These are phyloP conservation scores for Achroia grisella DNA, from an alignment of 1,140 invertebrate genomes.

Conservation along the genomic window DNA sequence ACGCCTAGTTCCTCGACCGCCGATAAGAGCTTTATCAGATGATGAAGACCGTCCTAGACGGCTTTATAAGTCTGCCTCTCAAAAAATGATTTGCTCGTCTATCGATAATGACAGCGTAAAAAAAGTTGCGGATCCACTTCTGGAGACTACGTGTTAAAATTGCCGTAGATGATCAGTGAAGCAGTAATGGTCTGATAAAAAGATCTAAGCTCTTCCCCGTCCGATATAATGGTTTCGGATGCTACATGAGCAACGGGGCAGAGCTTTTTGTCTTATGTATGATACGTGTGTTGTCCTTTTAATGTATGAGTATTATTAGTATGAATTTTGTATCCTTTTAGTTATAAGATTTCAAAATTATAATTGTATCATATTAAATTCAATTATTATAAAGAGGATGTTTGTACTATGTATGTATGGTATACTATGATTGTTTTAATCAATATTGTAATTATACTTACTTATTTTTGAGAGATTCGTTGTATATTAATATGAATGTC, in stretches of 20 bases:
- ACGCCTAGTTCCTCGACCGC: conserved; percentile 22
- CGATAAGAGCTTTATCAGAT: conserved; percentile 36
- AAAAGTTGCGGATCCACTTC: conserved; percentile 36
- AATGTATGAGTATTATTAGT: conserved; percentile 63
- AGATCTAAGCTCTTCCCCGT: background rate
- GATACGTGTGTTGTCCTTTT: conserved; percentile 27
- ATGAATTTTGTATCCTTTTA: conserved; percentile 62
- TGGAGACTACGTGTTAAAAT: conserved; percentile 54
- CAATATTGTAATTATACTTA: conserved; percentile 33
- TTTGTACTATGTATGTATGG: conserved; percentile 12
- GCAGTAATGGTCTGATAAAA: background rate
- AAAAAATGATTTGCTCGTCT: conserved; percentile 26
- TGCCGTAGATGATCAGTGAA: background rate
- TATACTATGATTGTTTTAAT: conserved; percentile 7
- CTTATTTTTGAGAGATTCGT: conserved; percentile 43
- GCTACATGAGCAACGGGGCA: background rate
- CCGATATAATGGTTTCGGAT: background rate
- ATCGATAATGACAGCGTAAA: conserved; percentile 18
- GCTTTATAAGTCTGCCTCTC: conserved; percentile 41
- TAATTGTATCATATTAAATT: conserved; percentile 54
- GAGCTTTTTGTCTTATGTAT: conserved; percentile 15
- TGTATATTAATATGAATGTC: conserved; percentile 40
- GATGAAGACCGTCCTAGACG: conserved; percentile 42
- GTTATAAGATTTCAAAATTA: conserved; percentile 64
- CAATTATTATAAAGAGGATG: conserved; percentile 15